phyloP scores from a whole-genome alignment of 2,888 invertebrate genomes.

The Diogma glabrata region DNA sequence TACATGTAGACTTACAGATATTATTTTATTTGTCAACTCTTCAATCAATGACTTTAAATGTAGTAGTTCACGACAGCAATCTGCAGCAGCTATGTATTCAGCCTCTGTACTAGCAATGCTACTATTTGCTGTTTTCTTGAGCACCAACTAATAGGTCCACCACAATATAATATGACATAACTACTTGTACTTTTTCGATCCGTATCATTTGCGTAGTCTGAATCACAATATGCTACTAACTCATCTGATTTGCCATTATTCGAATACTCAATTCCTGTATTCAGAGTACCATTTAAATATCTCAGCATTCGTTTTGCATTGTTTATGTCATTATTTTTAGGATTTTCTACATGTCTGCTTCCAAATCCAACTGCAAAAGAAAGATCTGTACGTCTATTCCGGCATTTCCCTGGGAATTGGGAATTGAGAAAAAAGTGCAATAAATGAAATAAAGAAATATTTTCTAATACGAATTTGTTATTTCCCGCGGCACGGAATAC shows the following conservation, averaged over 20 bases:
- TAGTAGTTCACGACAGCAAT: not conserved
- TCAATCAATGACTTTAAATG: conserved; percentile 1
- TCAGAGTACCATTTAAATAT: not conserved
- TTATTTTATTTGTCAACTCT: not conserved
- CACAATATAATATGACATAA: conserved; percentile 13
- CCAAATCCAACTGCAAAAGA: not conserved
- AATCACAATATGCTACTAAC: not conserved
- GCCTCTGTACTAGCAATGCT: conserved; percentile 13
- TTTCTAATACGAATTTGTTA: too few relatives aligned
- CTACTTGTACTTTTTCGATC: conserved; percentile 17
- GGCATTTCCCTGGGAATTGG: too few relatives aligned
- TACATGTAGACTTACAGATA: not conserved
- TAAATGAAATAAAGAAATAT: too few relatives aligned
- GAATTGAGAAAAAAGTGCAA: too few relatives aligned
- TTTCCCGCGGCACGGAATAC: too few relatives aligned
- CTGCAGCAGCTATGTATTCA: conserved; percentile 13
- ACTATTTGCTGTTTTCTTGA: conserved; percentile 16
- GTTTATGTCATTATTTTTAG: not conserved
- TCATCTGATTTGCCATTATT: not conserved
- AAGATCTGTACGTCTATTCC: too few relatives aligned
- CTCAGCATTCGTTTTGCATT: not conserved
- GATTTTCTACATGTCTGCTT: not conserved
- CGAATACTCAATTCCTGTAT: not conserved
- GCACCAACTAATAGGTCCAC: conserved; percentile 14
- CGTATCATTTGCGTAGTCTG: conserved; percentile 9